phyloP scores from a whole-genome alignment of 1,140 invertebrate species.

The Bombus haemorrhoidalis region DNA sequence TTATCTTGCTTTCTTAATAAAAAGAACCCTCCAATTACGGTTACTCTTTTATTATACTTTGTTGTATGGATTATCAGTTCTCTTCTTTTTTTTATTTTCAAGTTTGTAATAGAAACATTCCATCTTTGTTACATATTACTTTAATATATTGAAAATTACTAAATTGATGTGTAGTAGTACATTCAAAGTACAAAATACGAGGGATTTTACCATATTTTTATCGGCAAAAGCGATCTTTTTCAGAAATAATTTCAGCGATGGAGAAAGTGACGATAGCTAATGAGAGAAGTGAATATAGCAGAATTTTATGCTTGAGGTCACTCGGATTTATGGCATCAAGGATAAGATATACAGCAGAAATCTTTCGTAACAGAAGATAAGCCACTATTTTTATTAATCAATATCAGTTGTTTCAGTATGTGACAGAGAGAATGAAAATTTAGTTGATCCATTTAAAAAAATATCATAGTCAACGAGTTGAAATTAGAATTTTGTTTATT shows the following conservation, averaged over 20 bases:
- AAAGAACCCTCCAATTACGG: no score
- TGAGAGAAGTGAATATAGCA: neutral
- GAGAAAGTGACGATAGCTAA: neutral
- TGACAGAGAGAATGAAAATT: neutral
- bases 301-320: neutral
- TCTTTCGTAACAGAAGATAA: neutral
- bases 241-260: neutral
- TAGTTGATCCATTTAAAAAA: neutral
- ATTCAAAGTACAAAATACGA: neutral
- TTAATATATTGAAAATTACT: no score
- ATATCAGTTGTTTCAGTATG: neutral
- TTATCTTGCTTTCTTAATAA: no score
- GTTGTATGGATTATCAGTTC: no score
- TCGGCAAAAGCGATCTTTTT: neutral
- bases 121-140: no score
- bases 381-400: neutral
- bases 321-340: neutral
- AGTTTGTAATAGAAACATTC: no score
- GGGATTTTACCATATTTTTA: neutral
- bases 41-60: no score
- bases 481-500: neutral
- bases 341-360: neutral
- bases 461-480: neutral
- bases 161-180: neutral
- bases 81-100: neutral